Evolutionary conservation across 2,888 invertebrate species (phyloP), one percentile per base, ranked within the genome.

Genomic region (Apamea anceps): DNA sequence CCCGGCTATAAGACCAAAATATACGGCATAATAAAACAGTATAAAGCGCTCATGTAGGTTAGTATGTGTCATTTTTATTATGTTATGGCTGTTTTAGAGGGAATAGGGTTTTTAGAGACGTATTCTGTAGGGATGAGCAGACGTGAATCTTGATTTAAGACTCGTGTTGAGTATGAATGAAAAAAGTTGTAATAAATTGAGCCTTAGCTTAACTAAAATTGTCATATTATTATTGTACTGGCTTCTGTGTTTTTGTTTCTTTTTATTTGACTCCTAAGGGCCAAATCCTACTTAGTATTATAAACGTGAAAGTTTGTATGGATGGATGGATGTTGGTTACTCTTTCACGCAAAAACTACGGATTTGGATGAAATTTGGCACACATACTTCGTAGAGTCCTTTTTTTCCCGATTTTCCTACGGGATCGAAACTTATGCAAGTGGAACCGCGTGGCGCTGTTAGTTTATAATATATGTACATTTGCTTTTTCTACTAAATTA

Each of bases 1-100:
- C 48, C 75, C 80, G 28, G 81, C 80, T 77, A 83, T 90, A 87
- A 87, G 85, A 82, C 74, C 74, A 85, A 82, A 79, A 79, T 83
- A 86, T 86, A 81, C 67, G 71, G 72, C 72, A 68, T 82, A 84
- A 88, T 82, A 80, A 77, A 86, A 85, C 67, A 45, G 82, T 74
- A 87, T 86, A 86, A 86, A 86, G 73, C 48, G 65, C 66, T 57
- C 77, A 72, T 88, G 77, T 42, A 71, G 67, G 48, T 66, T 71
- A 78, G 71, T 45, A 67, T 77, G 65, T 13, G 67, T 75, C 70
- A 77, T 79, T 84, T 82, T 80, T 84, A 80, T 77, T 63, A 70
- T 66, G n/a, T 67, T 76, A 79, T 77, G 62, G 21, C 21, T 66
- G 54, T 60, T 68, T 74, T 57, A 42, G 1, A 7, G 21, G 0